These are phyloP conservation scores for Chascanopsetta lugubris DNA, from an alignment of 2,113 vertebrate genomes.

Conservation along the genomic window DNA sequence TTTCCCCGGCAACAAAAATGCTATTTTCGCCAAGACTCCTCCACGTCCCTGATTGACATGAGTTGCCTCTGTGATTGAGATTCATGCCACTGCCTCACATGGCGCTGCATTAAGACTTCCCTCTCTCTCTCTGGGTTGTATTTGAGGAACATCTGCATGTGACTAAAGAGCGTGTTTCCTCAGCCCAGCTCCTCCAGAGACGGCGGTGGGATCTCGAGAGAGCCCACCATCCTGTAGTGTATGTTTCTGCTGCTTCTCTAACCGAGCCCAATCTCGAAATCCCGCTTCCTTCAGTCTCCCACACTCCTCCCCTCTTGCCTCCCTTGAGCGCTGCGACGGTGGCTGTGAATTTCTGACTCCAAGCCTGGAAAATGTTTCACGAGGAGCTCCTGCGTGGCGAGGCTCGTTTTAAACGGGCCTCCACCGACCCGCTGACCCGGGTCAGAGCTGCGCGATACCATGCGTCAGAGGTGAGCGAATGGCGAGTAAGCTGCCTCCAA, in stretches of 20 bases:
- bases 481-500: slow-evolving; percentile 19
- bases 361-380: slow-evolving; percentile 43
- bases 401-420: slow-evolving; percentile 42
- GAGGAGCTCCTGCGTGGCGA: slow-evolving; percentile 18
- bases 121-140: slow-evolving; percentile 35
- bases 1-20: too few species aligned
- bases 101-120: slow-evolving; percentile 38
- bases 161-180: slow-evolving; percentile 69
- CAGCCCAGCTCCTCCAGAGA: slow-evolving; percentile 62
- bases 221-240: slow-evolving; percentile 70
- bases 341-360: slow-evolving; percentile 55
- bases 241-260: slow-evolving; percentile 73
- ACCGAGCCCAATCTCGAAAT: slow-evolving; percentile 57
- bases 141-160: slow-evolving; percentile 69
- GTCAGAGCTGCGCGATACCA: slow-evolving; percentile 24
- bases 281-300: neutral
- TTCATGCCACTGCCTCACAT: slow-evolving; percentile 44
- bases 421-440: slow-evolving; percentile 23
- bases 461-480: slow-evolving; percentile 41
- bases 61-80: slow-evolving; percentile 49
- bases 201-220: slow-evolving; percentile 63
- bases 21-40: slow-evolving; percentile 57
- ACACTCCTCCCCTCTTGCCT: neutral
- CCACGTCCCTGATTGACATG: slow-evolving; percentile 63
- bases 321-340: slow-evolving; percentile 32